Conservation (phyloP, 2,113 vertebrate species). For the Marmota flaviventris region DNA sequence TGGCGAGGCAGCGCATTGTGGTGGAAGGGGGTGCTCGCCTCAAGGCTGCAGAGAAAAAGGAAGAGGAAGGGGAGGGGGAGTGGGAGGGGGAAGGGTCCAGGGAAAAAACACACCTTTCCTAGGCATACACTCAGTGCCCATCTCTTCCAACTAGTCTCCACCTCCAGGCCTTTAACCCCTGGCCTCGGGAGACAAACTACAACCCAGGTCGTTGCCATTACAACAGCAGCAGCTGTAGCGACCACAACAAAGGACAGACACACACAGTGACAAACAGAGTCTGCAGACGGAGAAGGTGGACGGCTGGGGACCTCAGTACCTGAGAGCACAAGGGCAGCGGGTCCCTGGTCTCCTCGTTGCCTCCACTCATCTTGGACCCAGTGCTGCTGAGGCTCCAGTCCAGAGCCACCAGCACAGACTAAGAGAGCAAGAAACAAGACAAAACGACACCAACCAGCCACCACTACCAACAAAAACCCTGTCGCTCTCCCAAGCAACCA, state of each 20-base stretch:
- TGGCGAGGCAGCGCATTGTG: neutral
- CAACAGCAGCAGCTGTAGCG: neutral
- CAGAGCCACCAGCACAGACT: neutral
- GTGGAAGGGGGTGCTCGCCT: neutral
- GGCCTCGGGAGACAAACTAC: neutral
- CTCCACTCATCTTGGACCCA: too few relatives aligned
- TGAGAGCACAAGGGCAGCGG: too few relatives aligned
- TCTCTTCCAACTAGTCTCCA: neutral
- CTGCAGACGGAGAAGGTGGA: neutral
- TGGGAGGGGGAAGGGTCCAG: neutral
- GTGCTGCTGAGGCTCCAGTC: neutral
- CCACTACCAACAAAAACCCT: neutral
- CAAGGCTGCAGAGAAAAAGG: too few relatives aligned
- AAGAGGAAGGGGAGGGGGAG: neutral
- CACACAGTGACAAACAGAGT: neutral
- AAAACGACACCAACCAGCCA: too few relatives aligned
- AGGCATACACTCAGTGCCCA: neutral
- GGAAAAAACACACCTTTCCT: neutral
- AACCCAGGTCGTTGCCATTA: neutral
- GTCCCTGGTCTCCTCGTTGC: neutral
- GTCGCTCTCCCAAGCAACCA: neutral
- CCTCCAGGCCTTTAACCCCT: neutral
- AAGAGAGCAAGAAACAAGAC: neutral
- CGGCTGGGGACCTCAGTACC: neutral
- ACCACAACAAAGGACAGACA: neutral